These are phyloP conservation scores for Keiferia lycopersicella DNA, from an alignment of 2,888 invertebrate genomes.

Conservation along the genomic window DNA sequence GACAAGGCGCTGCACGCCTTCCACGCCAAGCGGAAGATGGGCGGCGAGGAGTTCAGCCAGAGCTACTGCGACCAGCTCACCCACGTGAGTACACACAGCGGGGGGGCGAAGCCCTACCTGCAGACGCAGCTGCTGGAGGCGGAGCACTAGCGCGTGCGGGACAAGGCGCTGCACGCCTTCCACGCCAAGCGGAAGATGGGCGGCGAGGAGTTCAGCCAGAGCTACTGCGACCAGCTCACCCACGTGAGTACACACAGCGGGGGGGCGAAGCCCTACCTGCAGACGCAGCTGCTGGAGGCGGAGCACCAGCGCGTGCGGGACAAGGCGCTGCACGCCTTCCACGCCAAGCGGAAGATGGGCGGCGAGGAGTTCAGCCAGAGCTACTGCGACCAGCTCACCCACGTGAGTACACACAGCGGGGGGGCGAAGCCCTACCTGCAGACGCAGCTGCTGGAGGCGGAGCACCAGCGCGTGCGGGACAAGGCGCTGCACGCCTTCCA, in stretches of 20 bases:
- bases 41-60: constrained; percentile 97
- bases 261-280: constrained; percentile 96
- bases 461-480: constrained; percentile 90
- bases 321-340: constrained; percentile 88
- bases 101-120: constrained; percentile 96
- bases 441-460: constrained; percentile 90
- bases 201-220: constrained; percentile 96
- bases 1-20: constrained; percentile 89
- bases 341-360: constrained; percentile 97
- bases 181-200: constrained; percentile 98
- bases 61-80: constrained; percentile 91
- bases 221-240: constrained; percentile 91
- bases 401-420: constrained; percentile 89
- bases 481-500: constrained; percentile 89
- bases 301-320: constrained; percentile 92
- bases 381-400: constrained; percentile 91
- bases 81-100: constrained; percentile 87
- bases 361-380: constrained; percentile 96
- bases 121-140: constrained; percentile 91
- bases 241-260: constrained; percentile 90
- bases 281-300: constrained; percentile 89
- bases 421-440: constrained; percentile 97
- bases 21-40: constrained; percentile 97
- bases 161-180: constrained; percentile 89
- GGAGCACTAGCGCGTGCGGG: constrained; percentile 90